These are phyloP conservation scores for Galaxias olidus DNA, from an alignment of 2,797 vertebrate genomes.

Conservation along the genomic window DNA sequence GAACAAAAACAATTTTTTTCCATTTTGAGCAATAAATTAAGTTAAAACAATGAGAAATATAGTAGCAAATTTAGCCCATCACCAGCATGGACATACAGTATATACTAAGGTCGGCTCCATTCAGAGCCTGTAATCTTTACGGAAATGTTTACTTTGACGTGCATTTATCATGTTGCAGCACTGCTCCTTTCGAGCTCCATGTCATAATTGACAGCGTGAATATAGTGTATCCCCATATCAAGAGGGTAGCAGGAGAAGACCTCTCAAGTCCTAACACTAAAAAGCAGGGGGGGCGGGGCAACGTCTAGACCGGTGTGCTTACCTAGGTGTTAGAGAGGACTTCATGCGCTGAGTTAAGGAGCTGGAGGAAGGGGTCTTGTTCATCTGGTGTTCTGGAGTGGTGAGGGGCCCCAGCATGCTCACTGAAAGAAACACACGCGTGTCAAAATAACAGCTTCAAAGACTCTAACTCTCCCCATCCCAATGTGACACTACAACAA, in stretches of 20 bases:
- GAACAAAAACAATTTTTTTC: neutral
- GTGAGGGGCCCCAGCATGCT: slow-evolving; percentile 93
- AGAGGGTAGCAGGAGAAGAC: too few species aligned
- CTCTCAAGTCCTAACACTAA: too few species aligned
- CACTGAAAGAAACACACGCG: slow-evolving; percentile 65
- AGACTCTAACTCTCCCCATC: too few species aligned
- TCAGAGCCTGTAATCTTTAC: neutral
- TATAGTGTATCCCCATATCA: too few species aligned
- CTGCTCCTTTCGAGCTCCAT: too few species aligned
- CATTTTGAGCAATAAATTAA: slow-evolving; percentile 20
- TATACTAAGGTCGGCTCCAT: slow-evolving; percentile 19
- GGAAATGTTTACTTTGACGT: neutral
- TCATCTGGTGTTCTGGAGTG: slow-evolving; percentile 92
- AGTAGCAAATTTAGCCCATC: slow-evolving; percentile 25
- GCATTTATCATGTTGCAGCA: too few species aligned
- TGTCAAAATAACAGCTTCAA: too few species aligned
- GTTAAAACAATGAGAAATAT: slow-evolving; percentile 26
- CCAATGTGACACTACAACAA: too few species aligned
- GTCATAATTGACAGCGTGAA: too few species aligned
- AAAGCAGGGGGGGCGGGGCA: too few species aligned
- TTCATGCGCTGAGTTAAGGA: slow-evolving; percentile 90
- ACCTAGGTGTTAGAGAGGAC: slow-evolving; percentile 90
- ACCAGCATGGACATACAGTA: slow-evolving; percentile 9
- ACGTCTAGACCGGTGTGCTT: slow-evolving; percentile 35
- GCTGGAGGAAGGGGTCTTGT: slow-evolving; percentile 91